A percentile compares a stretch with the other conserved stretches of the same genome.
Conservation (phyloP, 2,113 vertebrate genomes). For the Aramus guarauna region DNA sequence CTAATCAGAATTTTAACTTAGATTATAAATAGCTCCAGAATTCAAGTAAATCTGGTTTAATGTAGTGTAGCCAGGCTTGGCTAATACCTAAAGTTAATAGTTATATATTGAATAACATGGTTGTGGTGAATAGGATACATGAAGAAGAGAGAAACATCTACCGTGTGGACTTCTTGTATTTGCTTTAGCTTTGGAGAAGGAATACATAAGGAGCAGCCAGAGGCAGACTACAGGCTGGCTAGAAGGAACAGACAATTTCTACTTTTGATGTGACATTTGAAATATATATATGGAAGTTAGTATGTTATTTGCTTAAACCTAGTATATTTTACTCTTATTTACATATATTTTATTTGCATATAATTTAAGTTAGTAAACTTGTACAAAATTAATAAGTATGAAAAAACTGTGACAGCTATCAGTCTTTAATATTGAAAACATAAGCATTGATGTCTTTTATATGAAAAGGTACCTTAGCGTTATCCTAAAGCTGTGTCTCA, state of each 20-base stretch:
- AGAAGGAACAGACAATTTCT: not conserved
- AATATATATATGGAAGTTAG: not conserved
- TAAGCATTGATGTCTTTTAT: not conserved
- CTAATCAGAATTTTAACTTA: not conserved
- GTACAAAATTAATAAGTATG: not conserved
- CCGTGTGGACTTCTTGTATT: not conserved
- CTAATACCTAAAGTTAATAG: not conserved
- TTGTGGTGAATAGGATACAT: accelerated
- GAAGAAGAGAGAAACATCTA: not conserved
- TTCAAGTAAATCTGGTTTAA: not conserved
- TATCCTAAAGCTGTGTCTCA: not conserved
- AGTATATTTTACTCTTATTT: not conserved
- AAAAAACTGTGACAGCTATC: not conserved
- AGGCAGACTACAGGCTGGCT: not conserved
- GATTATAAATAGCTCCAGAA: not conserved
- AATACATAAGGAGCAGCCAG: not conserved
- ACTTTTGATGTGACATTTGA: not conserved
- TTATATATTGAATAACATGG: not conserved
- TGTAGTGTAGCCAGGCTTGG: not conserved
- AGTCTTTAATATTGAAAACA: not conserved
- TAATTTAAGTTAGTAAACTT: not conserved
- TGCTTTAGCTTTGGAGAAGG: not conserved
- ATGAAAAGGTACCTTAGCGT: not conserved
- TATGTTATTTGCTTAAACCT: not conserved
- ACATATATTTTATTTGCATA: not conserved